Conservation (phyloP, 1,140 invertebrate species). For the Bombus cullumanus region DNA sequence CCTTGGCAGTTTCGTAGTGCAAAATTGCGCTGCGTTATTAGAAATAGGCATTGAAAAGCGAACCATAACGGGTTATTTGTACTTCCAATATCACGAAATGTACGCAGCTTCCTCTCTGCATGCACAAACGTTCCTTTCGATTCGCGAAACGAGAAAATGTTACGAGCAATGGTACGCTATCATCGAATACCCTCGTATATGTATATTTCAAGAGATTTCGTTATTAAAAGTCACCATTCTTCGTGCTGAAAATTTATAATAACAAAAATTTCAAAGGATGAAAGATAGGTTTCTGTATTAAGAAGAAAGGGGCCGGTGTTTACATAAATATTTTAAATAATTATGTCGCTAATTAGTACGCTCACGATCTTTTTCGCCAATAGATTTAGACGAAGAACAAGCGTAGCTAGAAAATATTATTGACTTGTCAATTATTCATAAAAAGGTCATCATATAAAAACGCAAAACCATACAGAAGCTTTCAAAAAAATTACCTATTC, state of each 20-base stretch:
- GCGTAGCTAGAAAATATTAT: too few relatives aligned
- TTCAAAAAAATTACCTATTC: neutral
- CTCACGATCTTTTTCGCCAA: too few relatives aligned
- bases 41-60: slow-evolving; percentile 24
- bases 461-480: neutral
- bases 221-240: neutral
- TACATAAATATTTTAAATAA: too few relatives aligned
- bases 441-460: neutral
- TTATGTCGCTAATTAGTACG: too few relatives aligned
- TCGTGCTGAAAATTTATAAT: too few relatives aligned
- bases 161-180: slow-evolving; percentile 4
- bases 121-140: slow-evolving; percentile 35
- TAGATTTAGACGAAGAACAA: too few relatives aligned
- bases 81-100: slow-evolving; percentile 45
- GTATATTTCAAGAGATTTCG: neutral
- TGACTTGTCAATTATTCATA: too few relatives aligned
- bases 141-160: slow-evolving; percentile 39
- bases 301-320: too few relatives aligned
- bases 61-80: slow-evolving; percentile 38
- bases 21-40: slow-evolving; percentile 25
- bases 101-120: slow-evolving; percentile 23
- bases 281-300: too few relatives aligned
- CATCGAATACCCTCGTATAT: neutral
- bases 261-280: too few relatives aligned
- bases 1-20: neutral